Base-by-base conservation (phyloP, 1,140 invertebrate genomes). In the Mycetomoellerius zeteki region DNA sequence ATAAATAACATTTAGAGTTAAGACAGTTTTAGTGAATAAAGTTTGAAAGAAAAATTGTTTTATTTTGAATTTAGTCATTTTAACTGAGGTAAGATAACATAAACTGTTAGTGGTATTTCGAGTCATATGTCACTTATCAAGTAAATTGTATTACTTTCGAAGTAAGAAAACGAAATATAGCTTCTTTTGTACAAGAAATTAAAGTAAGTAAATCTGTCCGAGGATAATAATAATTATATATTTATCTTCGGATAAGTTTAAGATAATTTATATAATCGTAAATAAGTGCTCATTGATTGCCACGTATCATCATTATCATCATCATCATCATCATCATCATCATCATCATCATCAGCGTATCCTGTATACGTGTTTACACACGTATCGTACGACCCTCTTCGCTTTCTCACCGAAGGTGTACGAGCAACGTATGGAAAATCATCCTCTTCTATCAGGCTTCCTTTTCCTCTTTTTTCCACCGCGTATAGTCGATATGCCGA, bases 401-500 rank as follows among this genome's bases (percentile, higher is more conserved):
- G 24, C 47, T 69, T 76, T 58, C 87, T 75, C 33, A 69, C 75
- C 65, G 64, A 88, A 88, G 84, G 80, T 52, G 33, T 27, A 62
- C 50, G 56, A 65, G 50, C 87, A 56, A 76, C 30, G 84, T 54
- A 82, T 75, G n/a, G 69, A 76, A 64, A 88, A 47, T 54, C 71
- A 43, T 77, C 64, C 75, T 50, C 78, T 67, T 73, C 37, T 21
- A 14, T 62, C 54, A n/a, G 8, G 7, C 27, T 54, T 76, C 33
- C 33, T 82, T 47, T 86, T 72, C 69, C 52, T 52, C 64, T 30
- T 54, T 86, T 54, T 86, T 75, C 65, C 58, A 19, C 50, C 81
- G 71, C 85, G 50, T 87, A 90, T 88, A 89, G 67, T 85, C 64
- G 86, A 89, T 87, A 90, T 71, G 78, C 75, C 81, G 64, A 81